Percentiles rank a stretch among this genome's conserved stretches.
These are phyloP conservation scores for Rhamphomyia laevipes DNA, from an alignment of 2,888 invertebrate genomes.

Conservation along the genomic window DNA sequence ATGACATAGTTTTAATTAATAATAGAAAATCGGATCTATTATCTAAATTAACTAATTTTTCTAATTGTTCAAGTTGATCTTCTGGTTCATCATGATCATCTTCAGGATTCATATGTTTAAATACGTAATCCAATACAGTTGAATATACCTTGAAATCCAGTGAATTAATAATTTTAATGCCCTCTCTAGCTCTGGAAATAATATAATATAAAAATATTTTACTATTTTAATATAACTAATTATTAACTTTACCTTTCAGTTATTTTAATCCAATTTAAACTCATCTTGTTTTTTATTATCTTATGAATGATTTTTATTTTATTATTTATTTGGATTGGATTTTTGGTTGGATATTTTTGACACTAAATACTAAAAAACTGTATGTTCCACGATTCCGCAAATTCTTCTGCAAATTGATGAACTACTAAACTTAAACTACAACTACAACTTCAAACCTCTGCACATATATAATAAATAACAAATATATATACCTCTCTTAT, in stretches of 20 bases:
- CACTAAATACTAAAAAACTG: too few species aligned
- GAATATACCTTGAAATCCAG: slow-evolving; percentile 32
- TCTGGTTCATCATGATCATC: slow-evolving; percentile 26
- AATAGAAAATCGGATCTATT: slow-evolving; percentile 26
- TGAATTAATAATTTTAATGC: slow-evolving; percentile 35
- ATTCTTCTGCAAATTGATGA: too few species aligned
- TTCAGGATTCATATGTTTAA: slow-evolving; percentile 33
- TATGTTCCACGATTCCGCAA: too few species aligned
- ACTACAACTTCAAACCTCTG: too few species aligned
- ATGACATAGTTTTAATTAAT: slow-evolving; percentile 36
- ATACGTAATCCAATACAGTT: slow-evolving; percentile 33
- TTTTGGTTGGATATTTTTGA: too few species aligned
- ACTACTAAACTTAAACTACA: too few species aligned
- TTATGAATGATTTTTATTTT: too few species aligned
- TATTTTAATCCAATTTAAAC: slow-evolving; percentile 30
- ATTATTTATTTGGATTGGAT: too few species aligned
- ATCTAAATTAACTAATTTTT: not conserved
- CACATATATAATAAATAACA: too few species aligned
- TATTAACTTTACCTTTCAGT: slow-evolving; percentile 23
- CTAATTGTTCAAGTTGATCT: slow-evolving; percentile 29
- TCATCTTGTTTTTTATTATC: slow-evolving; percentile 17
- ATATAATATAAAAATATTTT: not conserved
- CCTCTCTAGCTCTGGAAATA: slow-evolving; percentile 31
- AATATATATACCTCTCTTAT: too few species aligned
- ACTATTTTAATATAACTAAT: not conserved